A percentile compares a stretch with the other conserved stretches of the same genome.
Conservation (phyloP, 1,140 invertebrate species). For the Procambarus clarkii region DNA sequence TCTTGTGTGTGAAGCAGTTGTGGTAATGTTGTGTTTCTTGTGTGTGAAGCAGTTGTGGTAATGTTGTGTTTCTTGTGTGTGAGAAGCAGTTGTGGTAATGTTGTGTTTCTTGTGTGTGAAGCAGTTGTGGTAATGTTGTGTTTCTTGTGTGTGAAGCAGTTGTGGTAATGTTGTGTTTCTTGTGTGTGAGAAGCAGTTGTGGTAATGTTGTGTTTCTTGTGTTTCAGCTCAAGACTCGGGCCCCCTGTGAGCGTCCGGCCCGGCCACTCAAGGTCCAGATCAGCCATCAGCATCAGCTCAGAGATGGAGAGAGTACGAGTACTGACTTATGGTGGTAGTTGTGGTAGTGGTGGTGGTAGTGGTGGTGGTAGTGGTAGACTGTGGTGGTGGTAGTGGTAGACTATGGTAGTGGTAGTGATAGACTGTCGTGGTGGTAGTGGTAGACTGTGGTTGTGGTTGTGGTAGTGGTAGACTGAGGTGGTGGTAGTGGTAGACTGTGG, state of each 20-base stretch:
- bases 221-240: constrained; percentile 32
- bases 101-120: not conserved
- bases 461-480: not conserved
- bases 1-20: not conserved
- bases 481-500: not conserved
- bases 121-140: not conserved
- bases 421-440: not conserved
- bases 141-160: not conserved
- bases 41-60: not conserved
- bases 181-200: no score
- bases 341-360: not conserved
- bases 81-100: not conserved
- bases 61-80: not conserved
- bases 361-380: constrained; percentile 5
- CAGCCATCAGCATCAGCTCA: constrained; percentile 42
- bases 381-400: not conserved
- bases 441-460: not conserved
- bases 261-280: constrained; percentile 39
- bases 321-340: not conserved
- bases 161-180: not conserved
- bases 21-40: not conserved
- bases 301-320: constrained; percentile 52
- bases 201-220: not conserved
- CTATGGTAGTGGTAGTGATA: not conserved
- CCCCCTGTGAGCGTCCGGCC: constrained; percentile 39